Evolutionary conservation across 2,888 invertebrate species (phyloP).

Genomic region (Crossocerus cetratus): DNA sequence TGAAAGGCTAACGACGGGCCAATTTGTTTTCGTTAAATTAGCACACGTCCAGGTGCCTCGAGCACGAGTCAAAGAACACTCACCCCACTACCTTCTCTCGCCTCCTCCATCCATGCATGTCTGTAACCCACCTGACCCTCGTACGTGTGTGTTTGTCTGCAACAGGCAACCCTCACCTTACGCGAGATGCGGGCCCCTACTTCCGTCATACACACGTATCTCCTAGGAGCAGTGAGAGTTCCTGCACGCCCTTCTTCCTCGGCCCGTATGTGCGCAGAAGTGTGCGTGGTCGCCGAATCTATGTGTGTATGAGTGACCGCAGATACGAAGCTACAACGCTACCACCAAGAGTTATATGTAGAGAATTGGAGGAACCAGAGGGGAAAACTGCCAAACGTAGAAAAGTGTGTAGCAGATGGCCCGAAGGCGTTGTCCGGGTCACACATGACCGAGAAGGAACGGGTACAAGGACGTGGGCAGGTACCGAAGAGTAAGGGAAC

Average conservation of each 20-base stretch:
- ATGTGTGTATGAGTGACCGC: too few relatives aligned
- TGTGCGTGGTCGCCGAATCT: too few relatives aligned
- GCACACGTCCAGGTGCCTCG: conserved; percentile 29
- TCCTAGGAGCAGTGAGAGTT: neutral
- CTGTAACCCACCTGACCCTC: neutral
- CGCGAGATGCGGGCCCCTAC: neutral
- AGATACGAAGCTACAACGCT: too few relatives aligned
- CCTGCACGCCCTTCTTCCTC: neutral
- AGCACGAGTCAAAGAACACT: conserved; percentile 33
- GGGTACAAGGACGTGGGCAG: neutral
- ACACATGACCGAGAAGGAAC: neutral
- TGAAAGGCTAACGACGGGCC: conserved; percentile 39
- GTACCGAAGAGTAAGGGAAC: conserved; percentile 2
- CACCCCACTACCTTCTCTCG: neutral
- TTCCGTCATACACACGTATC: neutral
- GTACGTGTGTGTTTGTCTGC: neutral
- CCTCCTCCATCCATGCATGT: neutral
- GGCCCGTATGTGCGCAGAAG: neutral
- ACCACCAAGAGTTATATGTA: conserved; percentile 18
- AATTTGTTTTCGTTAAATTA: conserved; percentile 51
- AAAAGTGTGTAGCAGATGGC: neutral
- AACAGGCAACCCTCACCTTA: neutral
- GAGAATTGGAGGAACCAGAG: conserved; percentile 33
- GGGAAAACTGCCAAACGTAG: conserved; percentile 8
- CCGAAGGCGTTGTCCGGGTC: neutral